Evolutionary conservation across 2,888 invertebrate species (phyloP).

Genomic region (Tipula unca): DNA sequence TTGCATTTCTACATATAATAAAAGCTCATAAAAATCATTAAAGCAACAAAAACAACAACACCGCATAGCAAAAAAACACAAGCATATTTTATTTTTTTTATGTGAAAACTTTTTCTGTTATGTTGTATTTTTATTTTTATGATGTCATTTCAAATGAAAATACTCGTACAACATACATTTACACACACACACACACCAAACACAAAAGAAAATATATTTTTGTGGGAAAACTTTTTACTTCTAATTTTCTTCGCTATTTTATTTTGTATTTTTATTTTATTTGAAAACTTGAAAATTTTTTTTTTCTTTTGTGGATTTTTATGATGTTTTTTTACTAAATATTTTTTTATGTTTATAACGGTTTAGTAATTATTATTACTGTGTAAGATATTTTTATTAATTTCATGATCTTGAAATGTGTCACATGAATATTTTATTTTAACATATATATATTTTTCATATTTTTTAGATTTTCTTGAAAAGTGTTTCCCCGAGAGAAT

Average conservation of each 20-base stretch:
- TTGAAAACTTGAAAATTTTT: not conserved
- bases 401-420: not conserved
- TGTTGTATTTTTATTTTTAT: not conserved
- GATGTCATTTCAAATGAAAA: not conserved
- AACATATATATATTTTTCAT: too few species aligned
- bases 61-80: too few species aligned
- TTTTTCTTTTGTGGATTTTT: not conserved
- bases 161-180: not conserved
- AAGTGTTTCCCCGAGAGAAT: not conserved
- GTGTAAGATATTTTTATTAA: not conserved
- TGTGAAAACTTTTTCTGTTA: not conserved
- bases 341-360: not conserved
- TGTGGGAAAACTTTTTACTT: conserved; percentile 14
- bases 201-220: not conserved
- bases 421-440: not conserved
- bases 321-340: not conserved
- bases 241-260: not conserved
- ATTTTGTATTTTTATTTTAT: not conserved
- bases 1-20: not conserved
- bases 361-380: not conserved
- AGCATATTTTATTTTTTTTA: not conserved
- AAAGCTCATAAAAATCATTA: conserved; percentile 3
- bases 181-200: not conserved
- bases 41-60: not conserved
- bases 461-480: not conserved